phyloP scores from a whole-genome alignment of 2,797 vertebrate genomes.

The Enoplosus armatus region DNA sequence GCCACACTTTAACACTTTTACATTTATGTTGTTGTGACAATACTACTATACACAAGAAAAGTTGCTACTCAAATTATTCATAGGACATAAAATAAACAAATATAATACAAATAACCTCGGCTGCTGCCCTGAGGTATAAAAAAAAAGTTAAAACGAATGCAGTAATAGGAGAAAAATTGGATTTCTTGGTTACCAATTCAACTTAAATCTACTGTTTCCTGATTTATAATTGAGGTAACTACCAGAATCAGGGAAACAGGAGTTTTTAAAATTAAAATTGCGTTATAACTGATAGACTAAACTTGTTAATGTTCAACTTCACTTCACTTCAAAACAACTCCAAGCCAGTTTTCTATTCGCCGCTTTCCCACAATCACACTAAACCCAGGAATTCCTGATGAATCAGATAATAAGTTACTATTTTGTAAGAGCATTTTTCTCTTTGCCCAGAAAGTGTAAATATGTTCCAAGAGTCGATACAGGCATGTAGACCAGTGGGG shows the following conservation, averaged over 20 bases:
- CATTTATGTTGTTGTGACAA: slow-evolving; percentile 50
- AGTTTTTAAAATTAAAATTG: slow-evolving; percentile 26
- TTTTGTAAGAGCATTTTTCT: slow-evolving; percentile 19
- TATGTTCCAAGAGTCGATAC: slow-evolving; percentile 18
- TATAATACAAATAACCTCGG: slow-evolving; percentile 60
- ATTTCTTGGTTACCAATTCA: slow-evolving; percentile 6
- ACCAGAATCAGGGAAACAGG: slow-evolving; percentile 44
- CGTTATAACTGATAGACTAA: slow-evolving; percentile 14
- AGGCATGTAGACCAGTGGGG: slow-evolving; percentile 3
- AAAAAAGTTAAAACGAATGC: slow-evolving; percentile 38
- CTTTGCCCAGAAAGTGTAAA: slow-evolving; percentile 3
- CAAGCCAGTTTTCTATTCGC: slow-evolving; percentile 6
- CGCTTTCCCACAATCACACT: slow-evolving; percentile 38
- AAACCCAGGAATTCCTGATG: slow-evolving; percentile 35
- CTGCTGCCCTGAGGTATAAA: slow-evolving; percentile 31
- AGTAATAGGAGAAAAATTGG: slow-evolving; percentile 27
- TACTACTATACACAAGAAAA: slow-evolving; percentile 52
- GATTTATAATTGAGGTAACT: slow-evolving; percentile 26
- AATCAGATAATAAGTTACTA: slow-evolving; percentile 60
- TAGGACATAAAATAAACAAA: slow-evolving; percentile 63
- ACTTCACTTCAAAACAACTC: slow-evolving; percentile 39
- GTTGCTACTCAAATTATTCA: slow-evolving; percentile 34
- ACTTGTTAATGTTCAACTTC: slow-evolving; percentile 24
- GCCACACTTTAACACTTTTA: slow-evolving; percentile 7
- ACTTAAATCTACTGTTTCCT: slow-evolving; percentile 37